Base-by-base conservation (phyloP, 2,113 vertebrate genomes). In the Actenoides hombroni region DNA sequence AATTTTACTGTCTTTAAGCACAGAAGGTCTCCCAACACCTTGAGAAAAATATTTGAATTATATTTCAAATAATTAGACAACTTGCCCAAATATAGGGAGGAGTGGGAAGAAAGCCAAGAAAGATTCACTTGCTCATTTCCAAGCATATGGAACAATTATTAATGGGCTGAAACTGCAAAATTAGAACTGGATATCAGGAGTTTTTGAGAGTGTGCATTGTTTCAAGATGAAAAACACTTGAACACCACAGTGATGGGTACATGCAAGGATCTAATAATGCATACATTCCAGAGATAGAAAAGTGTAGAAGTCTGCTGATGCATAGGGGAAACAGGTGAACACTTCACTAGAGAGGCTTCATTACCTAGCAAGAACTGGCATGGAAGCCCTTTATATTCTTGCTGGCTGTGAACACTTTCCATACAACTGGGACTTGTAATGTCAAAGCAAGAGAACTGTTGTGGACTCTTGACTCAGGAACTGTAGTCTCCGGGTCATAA, bases 101-200 rank as follows among this genome's bases (percentile, higher is more conserved):
- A 77, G 33, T 77, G 63, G 82, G 71, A 96, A 14, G 40, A 88
- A 86, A 90, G 85, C 88, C 93, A 95, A 77, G 71, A 85, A 95
- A 94, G 15, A n/a, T 91, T 95, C 70, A 69, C 28, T 67, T 57
- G n/a, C 83, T 95, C 24, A 82, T 92, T 91, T 84, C 40, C 81
- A 91, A 87, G 54, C 93, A 94, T 95, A 95, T 89, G 86, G 89
- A 65, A 71, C 86, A 94, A 96, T 90, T 92, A 93, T 92, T 89
- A 92, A 69, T 61, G 63, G 77, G 35, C 83, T 44, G 70, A 86
- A 97, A 61, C 39, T 69, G 89, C 67, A 91, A 61, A 89, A 89
- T 92, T 87, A 85, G 44, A 82, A 48, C 57, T 91, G 48, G 28
- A 60, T 86, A 73, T 76, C 2, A 4, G 24, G 61, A 86, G 17